Conservation (phyloP, 2,797 vertebrate genomes). For the Synaphobranchus kaupii region DNA sequence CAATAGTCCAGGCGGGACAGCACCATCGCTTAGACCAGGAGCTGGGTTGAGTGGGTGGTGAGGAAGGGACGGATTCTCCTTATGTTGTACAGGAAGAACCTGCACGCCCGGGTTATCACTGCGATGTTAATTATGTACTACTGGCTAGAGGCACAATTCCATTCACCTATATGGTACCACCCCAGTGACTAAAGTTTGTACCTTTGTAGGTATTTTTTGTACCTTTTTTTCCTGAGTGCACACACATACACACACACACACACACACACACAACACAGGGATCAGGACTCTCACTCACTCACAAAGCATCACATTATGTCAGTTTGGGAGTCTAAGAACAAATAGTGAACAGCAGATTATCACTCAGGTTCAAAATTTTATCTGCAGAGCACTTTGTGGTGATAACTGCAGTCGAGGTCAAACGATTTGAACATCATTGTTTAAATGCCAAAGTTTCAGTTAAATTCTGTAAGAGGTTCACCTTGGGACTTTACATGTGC, state of each 20-base stretch:
- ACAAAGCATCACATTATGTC: not conserved
- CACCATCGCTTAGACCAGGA: too few relatives aligned
- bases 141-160: too few relatives aligned
- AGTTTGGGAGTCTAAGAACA: not conserved
- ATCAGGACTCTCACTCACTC: not conserved
- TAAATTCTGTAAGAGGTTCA: constrained; percentile 10
- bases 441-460: not conserved
- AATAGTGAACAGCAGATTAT: not conserved
- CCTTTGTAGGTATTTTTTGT: too few relatives aligned
- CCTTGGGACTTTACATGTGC: not conserved
- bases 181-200: too few relatives aligned
- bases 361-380: not conserved
- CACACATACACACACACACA: not conserved
- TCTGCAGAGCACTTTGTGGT: not conserved
- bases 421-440: not conserved
- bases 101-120: too few relatives aligned
- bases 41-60: too few relatives aligned
- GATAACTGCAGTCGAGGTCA: not conserved
- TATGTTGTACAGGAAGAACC: too few relatives aligned
- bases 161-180: too few relatives aligned
- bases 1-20: too few relatives aligned
- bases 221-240: too few relatives aligned
- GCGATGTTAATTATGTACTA: too few relatives aligned
- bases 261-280: not conserved
- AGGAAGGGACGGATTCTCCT: too few relatives aligned